A percentile compares a stretch with the other conserved stretches of the same genome.
Evolutionary conservation across 37 sponge, comb jelly and placozoan species (phyloP).

Genomic region (Dysidea cf. avara): DNA sequence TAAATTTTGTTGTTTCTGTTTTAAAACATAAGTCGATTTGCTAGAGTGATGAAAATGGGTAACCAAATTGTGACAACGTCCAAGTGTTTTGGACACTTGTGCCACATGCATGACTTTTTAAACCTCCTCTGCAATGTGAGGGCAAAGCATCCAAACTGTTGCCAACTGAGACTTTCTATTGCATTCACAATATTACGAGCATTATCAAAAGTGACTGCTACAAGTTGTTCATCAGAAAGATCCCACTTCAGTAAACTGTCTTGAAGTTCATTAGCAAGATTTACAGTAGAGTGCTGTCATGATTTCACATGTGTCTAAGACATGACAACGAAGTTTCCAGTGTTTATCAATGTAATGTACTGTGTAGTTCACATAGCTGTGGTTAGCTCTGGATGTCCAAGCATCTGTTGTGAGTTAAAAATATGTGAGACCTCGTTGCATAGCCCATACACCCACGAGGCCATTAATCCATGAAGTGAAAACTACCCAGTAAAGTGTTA

Average conservation of each 20-base stretch:
- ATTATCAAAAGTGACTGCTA: no score
- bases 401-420: constrained; percentile 26
- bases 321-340: constrained; percentile 1
- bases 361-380: constrained; percentile 29
- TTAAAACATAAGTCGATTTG: constrained; percentile 15
- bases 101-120: no score
- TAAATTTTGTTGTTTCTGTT: constrained; percentile 16
- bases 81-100: no score
- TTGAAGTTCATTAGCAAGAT: constrained; percentile 13
- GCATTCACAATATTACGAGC: no score
- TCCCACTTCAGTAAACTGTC: constrained; percentile 2
- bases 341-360: constrained; percentile 14
- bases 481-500: no score
- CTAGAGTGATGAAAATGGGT: constrained; percentile 24
- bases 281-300: constrained; percentile 30
- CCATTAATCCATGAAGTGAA: no score
- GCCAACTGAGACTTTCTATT: no score
- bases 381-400: constrained; percentile 37
- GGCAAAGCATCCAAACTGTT: no score
- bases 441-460: no score
- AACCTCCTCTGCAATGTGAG: no score
- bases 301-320: constrained; percentile 25
- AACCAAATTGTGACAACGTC: no score
- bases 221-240: not conserved
- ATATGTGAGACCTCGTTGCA: not conserved